These are phyloP conservation scores for fruit fly (Drosophila melanogaster) DNA, from an alignment of 1,140 invertebrate species.

Conservation along the genomic window Release_6_plus_ISO1_MT NT_033777.3:6701501-6702000, in stretches of 20 bases:
- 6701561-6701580: constrained; percentile 57
- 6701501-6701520: constrained; percentile 44
- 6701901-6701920: constrained; percentile 23
- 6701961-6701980: constrained; percentile 52
- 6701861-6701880: constrained; percentile 48
- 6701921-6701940: not conserved
- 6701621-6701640: constrained; percentile 22
- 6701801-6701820: constrained; percentile 78
- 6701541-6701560: constrained; percentile 39
- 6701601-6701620: constrained; percentile 44
- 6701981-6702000: constrained; percentile 77
- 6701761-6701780: constrained; percentile 42
- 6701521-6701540: constrained; percentile 21
- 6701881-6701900: constrained; percentile 79
- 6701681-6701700: constrained; percentile 70
- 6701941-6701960: constrained; percentile 6
- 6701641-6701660: constrained; percentile 18
- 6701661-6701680: constrained; percentile 60
- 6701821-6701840: constrained; percentile 54
- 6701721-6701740: constrained; percentile 46
- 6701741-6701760: constrained; percentile 41
- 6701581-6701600: constrained; percentile 26
- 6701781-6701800: constrained; percentile 33
- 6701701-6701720: constrained; percentile 60
- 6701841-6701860: constrained; percentile 54